These are phyloP conservation scores for Cheilosia vulpina DNA, from an alignment of 2,888 invertebrate species.

Conservation along the genomic window DNA sequence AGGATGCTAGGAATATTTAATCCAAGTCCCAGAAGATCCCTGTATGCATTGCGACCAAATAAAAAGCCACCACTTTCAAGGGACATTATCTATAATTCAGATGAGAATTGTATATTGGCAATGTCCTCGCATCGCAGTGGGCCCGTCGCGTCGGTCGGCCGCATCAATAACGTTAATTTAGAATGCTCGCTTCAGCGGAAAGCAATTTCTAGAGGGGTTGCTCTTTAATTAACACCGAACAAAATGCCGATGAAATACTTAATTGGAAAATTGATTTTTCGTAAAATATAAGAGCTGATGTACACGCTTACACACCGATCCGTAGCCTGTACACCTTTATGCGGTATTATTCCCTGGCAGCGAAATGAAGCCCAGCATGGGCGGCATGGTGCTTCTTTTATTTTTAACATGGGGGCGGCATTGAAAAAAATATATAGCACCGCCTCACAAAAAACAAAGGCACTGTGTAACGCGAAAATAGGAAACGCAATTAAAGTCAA, in stretches of 20 bases:
- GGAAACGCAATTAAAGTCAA: slow-evolving; percentile 66
- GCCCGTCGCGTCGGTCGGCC: too few relatives aligned
- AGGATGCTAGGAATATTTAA: neutral
- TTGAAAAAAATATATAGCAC: neutral
- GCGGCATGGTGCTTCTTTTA: neutral
- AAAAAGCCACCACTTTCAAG: too few relatives aligned
- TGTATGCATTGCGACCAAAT: too few relatives aligned
- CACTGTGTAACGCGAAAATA: slow-evolving; percentile 18
- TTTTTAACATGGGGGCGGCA: neutral
- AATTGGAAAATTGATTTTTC: slow-evolving; percentile 52
- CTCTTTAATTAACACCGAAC: too few relatives aligned
- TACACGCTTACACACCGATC: neutral
- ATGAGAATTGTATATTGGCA: too few relatives aligned
- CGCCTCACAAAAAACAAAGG: slow-evolving; percentile 1
- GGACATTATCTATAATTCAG: too few relatives aligned
- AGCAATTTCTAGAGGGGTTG: too few relatives aligned
- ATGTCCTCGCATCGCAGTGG: too few relatives aligned
- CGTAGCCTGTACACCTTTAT: neutral
- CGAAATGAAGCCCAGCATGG: slow-evolving; percentile 7
- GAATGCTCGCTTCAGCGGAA: too few relatives aligned
- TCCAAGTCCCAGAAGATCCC: too few relatives aligned
- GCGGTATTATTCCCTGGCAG: slow-evolving; percentile 4
- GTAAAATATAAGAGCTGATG: neutral
- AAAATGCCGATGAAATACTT: slow-evolving; percentile 18
- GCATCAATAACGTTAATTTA: too few relatives aligned